phyloP scores from a whole-genome alignment of 2,888 invertebrate species.

The Colostygia pectinataria region DNA sequence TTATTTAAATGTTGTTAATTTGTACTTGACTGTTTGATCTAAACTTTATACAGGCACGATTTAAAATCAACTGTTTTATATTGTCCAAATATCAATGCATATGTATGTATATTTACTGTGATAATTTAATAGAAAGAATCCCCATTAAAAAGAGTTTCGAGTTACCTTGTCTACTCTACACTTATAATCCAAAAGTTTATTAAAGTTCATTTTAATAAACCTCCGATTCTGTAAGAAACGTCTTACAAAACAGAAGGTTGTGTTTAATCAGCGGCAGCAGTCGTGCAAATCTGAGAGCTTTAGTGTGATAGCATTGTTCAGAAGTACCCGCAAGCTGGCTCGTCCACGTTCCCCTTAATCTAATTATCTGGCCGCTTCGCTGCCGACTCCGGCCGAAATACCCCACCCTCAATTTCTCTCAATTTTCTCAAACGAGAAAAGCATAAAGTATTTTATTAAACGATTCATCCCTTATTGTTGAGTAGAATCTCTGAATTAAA shows the following conservation, averaged over 20 bases:
- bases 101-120: too few relatives aligned
- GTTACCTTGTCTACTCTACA: too few relatives aligned
- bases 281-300: slow-evolving; percentile 62
- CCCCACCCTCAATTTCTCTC: slow-evolving; percentile 57
- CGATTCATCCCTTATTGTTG: slow-evolving; percentile 54
- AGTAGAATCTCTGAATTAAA: slow-evolving; percentile 55
- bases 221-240: slow-evolving; percentile 12
- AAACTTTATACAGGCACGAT: too few relatives aligned
- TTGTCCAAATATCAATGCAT: too few relatives aligned
- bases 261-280: slow-evolving; percentile 43
- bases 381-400: slow-evolving; percentile 60
- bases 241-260: slow-evolving; percentile 36
- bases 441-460: slow-evolving; percentile 66
- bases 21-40: too few relatives aligned
- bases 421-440: slow-evolving; percentile 58
- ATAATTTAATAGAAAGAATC: background rate
- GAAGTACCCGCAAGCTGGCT: slow-evolving; percentile 57
- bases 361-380: slow-evolving; percentile 77
- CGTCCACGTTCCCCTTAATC: slow-evolving; percentile 72
- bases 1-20: too few relatives aligned
- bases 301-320: slow-evolving; percentile 69
- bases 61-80: too few relatives aligned
- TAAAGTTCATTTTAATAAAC: too few relatives aligned
- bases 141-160: too few relatives aligned
- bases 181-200: too few relatives aligned